A percentile compares a stretch with the other conserved stretches of the same genome.
Conservation (phyloP, 2,113 vertebrate genomes). For the Bombycilla garrulus region DNA sequence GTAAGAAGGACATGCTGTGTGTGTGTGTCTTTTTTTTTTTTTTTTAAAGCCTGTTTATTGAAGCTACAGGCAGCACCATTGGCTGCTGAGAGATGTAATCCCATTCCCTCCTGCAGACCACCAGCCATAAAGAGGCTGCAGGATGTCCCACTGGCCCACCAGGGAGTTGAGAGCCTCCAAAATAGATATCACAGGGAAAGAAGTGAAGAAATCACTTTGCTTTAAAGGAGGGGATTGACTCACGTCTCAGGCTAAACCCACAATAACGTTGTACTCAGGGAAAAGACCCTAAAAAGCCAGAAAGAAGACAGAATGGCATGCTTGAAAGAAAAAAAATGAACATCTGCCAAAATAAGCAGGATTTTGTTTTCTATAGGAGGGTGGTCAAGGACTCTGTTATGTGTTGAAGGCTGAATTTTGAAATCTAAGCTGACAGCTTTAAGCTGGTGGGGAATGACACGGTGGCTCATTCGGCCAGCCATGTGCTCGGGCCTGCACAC, state of each 20-base stretch:
- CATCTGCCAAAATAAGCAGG: conserved; percentile 56
- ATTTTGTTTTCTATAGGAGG: conserved; percentile 43
- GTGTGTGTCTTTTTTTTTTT: not conserved
- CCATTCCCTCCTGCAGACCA: conserved; percentile 61
- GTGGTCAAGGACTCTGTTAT: conserved; percentile 22
- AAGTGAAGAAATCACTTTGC: conserved; percentile 48
- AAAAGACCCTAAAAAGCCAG: conserved; percentile 18
- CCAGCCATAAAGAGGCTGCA: conserved; percentile 42
- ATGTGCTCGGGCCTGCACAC: not conserved
- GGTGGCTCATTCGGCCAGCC: not conserved
- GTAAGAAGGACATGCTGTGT: conserved; percentile 59
- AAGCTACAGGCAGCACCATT: conserved; percentile 66
- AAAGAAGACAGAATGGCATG: not conserved
- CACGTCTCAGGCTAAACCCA: conserved; percentile 20
- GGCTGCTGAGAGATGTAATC: conserved; percentile 63
- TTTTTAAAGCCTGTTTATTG: conserved; percentile 32
- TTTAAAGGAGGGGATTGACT: conserved; percentile 56
- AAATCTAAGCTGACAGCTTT: not conserved
- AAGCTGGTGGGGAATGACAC: not conserved
- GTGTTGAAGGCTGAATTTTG: conserved; percentile 29
- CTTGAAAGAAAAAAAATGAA: conserved; percentile 18
- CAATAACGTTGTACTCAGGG: conserved; percentile 1
- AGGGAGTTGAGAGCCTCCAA: conserved; percentile 57
- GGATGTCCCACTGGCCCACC: not conserved
- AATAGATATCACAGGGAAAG: conserved; percentile 63